phyloP scores from a whole-genome alignment of 2,113 vertebrate genomes.

The Charina bottae region DNA sequence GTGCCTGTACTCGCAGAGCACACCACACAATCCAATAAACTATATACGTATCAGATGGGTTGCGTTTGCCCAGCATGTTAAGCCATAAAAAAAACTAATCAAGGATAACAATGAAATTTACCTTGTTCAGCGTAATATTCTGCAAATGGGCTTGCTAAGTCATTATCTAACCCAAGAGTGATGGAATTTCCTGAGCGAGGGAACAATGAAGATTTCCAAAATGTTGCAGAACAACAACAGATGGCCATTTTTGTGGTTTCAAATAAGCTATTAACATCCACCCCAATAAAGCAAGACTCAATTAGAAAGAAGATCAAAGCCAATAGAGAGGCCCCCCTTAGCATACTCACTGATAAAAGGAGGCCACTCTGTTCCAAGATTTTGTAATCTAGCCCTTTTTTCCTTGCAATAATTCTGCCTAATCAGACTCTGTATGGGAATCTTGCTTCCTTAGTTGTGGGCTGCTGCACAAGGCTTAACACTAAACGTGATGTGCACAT shows the following conservation, averaged over 20 bases:
- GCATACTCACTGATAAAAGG: neutral
- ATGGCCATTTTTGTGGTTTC: neutral
- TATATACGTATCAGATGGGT: neutral
- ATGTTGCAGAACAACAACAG: neutral
- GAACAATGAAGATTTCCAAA: neutral
- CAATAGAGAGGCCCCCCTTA: neutral
- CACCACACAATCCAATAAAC: neutral
- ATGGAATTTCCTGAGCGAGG: neutral
- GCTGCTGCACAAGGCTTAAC: neutral
- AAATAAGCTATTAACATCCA: neutral
- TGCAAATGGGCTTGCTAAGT: neutral
- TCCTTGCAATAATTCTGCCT: neutral
- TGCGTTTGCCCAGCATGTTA: neutral
- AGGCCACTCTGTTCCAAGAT: too few relatives aligned
- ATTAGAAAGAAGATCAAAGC: neutral
- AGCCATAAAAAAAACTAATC: neutral
- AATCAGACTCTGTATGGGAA: neutral
- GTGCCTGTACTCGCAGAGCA: neutral
- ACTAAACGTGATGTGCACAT: neutral
- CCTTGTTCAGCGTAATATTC: neutral
- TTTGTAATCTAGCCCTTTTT: neutral
- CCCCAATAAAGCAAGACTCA: neutral
- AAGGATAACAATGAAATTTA: neutral
- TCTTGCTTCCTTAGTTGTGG: neutral
- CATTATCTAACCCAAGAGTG: neutral